Evolutionary conservation across 1,140 invertebrate species (phyloP), one percentile per base, ranked within the genome.

Genomic region (Lepidurus apus): DNA sequence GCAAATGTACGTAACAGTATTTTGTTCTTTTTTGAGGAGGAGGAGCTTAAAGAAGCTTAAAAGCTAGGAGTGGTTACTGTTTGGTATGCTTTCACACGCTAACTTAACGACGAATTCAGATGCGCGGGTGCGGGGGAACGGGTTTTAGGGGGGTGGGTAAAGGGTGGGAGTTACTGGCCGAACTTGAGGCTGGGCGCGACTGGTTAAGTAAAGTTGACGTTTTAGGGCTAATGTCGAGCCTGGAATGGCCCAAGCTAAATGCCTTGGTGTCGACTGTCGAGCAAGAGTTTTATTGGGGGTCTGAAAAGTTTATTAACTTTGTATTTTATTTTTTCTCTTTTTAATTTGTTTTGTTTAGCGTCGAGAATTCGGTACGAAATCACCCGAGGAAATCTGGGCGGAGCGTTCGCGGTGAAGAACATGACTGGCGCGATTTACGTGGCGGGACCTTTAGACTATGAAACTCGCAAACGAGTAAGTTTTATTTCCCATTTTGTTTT

Each of bases 281-380:
- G 34, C 34, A 3, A 34, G 34, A 34, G 26, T 34, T 34, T 34
- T 34, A 34, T 34, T 74, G 53, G 11, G 26, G 17, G 53, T 77
- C 13, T 77, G n/a, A 74, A 7, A n/a, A 34, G 13, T 75, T 24
- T 26, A 75, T n/a, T 75, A n/a, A 11, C 13, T 75, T 1, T 13
- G 34, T 74, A 79, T 45, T 26, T 45, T 7, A 8, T 43, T 43
- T 76, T 80, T 73, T 81, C 45, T 79, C 79, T 47, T 45, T 82
- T 83, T 83, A 82, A 86, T 86, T 86, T 84, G 83, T 21, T 42
- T n/a, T 91, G 34, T 90, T 78, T 89, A 98, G 96, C 95, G 84
- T 97, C 96, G 86, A 93, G 94, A 90, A 96, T 98, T 90, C 94
- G 95, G 89, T 98, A 98, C 89, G 95, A 97, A 90, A 98, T 98